Conservation (phyloP, 2,888 invertebrate species). For the Ethmia dodecea region DNA sequence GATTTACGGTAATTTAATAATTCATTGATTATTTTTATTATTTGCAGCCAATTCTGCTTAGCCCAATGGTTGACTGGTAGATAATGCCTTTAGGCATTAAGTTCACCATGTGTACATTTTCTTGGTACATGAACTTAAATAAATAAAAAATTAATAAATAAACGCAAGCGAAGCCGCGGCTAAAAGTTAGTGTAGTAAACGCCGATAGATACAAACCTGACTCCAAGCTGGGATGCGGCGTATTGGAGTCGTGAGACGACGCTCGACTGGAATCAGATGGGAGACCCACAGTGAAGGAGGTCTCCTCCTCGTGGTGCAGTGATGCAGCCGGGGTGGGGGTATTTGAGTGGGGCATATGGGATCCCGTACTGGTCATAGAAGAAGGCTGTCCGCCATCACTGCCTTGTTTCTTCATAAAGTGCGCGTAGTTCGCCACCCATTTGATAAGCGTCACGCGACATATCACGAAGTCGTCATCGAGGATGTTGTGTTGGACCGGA, state of each 20-base stretch:
- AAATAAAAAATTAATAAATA: background rate
- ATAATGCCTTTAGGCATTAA: too few species aligned
- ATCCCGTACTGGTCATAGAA: constrained; percentile 64
- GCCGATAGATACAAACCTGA: constrained; percentile 78
- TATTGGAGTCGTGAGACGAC: constrained; percentile 73
- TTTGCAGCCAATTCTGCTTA: too few species aligned
- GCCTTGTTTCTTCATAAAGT: constrained; percentile 82
- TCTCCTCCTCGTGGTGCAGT: constrained; percentile 66
- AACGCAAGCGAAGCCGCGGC: too few species aligned
- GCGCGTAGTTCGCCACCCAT: constrained; percentile 92
- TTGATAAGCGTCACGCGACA: constrained; percentile 92
- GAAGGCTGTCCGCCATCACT: constrained; percentile 68
- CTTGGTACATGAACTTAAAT: too few species aligned
- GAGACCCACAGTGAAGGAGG: constrained; percentile 65
- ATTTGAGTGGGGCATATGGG: constrained; percentile 54
- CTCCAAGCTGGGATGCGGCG: constrained; percentile 79
- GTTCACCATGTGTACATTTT: too few species aligned
- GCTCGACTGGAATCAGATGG: constrained; percentile 71
- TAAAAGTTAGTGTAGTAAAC: too few species aligned
- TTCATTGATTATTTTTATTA: too few species aligned
- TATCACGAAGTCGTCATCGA: constrained; percentile 81
- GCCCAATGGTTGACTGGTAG: too few species aligned
- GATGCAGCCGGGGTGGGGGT: constrained; percentile 60
- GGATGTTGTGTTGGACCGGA: constrained; percentile 84
- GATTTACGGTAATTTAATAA: too few species aligned